Evolutionary conservation across 2,113 vertebrate genomes (phyloP).

Genomic region (Bufo gargarizans): DNA sequence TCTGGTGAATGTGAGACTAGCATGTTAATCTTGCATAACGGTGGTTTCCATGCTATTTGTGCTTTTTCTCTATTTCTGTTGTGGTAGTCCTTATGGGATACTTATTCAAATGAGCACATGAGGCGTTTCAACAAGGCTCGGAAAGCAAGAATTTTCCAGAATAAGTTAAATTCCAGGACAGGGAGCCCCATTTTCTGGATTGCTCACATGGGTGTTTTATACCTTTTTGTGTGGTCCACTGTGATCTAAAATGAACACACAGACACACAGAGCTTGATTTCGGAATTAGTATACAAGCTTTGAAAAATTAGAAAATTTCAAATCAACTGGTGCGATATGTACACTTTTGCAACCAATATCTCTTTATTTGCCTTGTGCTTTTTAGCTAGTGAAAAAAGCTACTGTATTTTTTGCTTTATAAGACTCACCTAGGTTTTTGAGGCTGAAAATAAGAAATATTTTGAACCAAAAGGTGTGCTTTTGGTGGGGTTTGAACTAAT

Average conservation of each 20-base stretch:
- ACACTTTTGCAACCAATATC: background rate
- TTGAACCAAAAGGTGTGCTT: too few species aligned
- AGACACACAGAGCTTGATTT: background rate
- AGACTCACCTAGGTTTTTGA: too few species aligned
- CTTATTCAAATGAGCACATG: background rate
- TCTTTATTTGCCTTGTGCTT: background rate
- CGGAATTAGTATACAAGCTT: background rate
- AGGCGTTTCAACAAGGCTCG: background rate
- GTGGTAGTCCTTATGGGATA: background rate
- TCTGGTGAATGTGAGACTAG: background rate
- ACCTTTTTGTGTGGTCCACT: constrained; percentile 8
- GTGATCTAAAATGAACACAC: background rate
- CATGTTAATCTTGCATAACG: background rate
- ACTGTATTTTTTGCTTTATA: too few species aligned
- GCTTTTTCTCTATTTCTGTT: background rate
- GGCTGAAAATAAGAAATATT: too few species aligned
- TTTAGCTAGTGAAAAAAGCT: too few species aligned
- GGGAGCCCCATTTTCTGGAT: background rate
- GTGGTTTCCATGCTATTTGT: background rate
- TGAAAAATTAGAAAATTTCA: background rate
- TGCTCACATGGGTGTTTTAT: background rate
- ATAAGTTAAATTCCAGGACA: constrained; percentile 13
- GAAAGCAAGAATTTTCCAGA: constrained; percentile 13
- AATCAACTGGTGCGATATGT: background rate
- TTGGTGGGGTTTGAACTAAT: too few species aligned